Evolutionary conservation across 2,888 invertebrate species (phyloP), one percentile per base, ranked within the genome.

Genomic region (Eurois occulta): DNA sequence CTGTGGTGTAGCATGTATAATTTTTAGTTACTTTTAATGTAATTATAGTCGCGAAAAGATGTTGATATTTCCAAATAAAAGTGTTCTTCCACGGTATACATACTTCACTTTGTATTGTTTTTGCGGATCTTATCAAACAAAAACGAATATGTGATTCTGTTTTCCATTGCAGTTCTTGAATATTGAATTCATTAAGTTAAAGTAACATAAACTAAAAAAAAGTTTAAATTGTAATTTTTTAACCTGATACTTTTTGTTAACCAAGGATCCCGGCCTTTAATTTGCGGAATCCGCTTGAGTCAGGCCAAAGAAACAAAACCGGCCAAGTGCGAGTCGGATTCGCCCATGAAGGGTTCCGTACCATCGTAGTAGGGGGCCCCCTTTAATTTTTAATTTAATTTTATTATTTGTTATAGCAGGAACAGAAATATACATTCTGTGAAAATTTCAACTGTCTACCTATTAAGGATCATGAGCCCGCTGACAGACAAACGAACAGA

Each of bases 61-160:
- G 65, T 64, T 64, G n/a, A 28, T 65, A 48, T 76, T 71, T 73
- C 8, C 41, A 62, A 85, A 81, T 85, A 84, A 84, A 83, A 69
- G 60, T 72, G 62, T 85, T 72, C 21, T 69, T 60, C 32, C 24
- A 62, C 58, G 18, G 18, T 65, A 65, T 38, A 32, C 3, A 28
- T 35, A 55, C 35, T 62, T 70, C 28, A 35, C 38, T 74, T 62
- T 74, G 52, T 80, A 83, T 83, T 83, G 73, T 80, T 82, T 76
- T 62, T 35, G 41, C n/a, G n/a, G 38, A 43, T 43, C n/a, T 43
- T 52, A 7, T 28, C 28, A 28, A 78, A 43, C 18, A 21, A 18
- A 41, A 46, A 79, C 3, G 21, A 43, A 16, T 41, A 46, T 68
- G 18, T 81, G 38, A 13, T 64, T 58, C 28, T 55, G n/a, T 66